These are phyloP conservation scores for Phyllotreta striolata DNA, from an alignment of 2,888 invertebrate genomes.

Conservation along the genomic window DNA sequence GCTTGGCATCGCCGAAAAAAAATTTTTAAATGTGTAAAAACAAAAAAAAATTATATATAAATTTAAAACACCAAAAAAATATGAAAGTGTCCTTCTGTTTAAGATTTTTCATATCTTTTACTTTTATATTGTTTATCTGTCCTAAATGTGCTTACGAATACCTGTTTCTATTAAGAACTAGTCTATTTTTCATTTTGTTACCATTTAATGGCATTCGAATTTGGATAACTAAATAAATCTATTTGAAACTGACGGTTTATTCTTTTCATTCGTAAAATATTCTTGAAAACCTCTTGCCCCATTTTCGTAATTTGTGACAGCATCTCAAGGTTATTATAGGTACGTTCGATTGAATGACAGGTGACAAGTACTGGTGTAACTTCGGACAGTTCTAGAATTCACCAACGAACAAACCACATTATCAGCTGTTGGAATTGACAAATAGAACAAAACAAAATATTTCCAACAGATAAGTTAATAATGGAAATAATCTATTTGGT, in stretches of 20 bases:
- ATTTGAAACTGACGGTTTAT: slow-evolving; percentile 17
- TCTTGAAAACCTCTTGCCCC: not conserved
- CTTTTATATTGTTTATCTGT: slow-evolving; percentile 9
- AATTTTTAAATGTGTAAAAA: slow-evolving; percentile 8
- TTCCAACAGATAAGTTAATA: too few relatives aligned
- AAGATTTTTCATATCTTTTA: slow-evolving; percentile 11
- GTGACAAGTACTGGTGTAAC: too few relatives aligned
- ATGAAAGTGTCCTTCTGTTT: slow-evolving; percentile 18
- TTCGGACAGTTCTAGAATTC: too few relatives aligned
- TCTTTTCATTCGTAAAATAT: not conserved
- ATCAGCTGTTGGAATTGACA: too few relatives aligned
- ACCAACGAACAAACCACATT: too few relatives aligned
- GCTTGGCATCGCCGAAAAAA: slow-evolving; percentile 14
- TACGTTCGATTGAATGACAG: too few relatives aligned
- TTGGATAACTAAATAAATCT: slow-evolving; percentile 36
- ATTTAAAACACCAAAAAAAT: slow-evolving; percentile 10
- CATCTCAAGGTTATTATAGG: too few relatives aligned
- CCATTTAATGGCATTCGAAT: slow-evolving; percentile 40
- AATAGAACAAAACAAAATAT: too few relatives aligned
- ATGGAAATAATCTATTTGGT: too few relatives aligned
- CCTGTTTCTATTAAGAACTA: slow-evolving; percentile 34
- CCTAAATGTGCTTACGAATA: slow-evolving; percentile 24
- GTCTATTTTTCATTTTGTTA: slow-evolving; percentile 43
- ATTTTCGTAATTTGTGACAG: too few relatives aligned
- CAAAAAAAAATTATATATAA: slow-evolving; percentile 1